Percentiles rank a stretch among this genome's conserved stretches.
These are phyloP conservation scores for Laticauda colubrina DNA, from an alignment of 2,113 vertebrate species.

Conservation along the genomic window DNA sequence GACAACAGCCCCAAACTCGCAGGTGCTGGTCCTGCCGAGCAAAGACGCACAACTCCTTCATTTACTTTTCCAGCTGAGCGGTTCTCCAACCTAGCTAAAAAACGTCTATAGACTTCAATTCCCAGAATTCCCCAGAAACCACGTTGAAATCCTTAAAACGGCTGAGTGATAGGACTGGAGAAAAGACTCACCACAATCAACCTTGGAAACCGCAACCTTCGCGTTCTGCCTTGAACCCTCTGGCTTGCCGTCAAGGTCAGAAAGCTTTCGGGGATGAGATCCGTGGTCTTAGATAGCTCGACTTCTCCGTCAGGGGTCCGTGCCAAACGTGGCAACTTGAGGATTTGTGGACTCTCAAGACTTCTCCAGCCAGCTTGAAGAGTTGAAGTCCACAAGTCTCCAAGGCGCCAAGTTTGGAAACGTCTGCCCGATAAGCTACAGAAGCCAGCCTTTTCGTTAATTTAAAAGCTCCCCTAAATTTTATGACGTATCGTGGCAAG, in stretches of 20 bases:
- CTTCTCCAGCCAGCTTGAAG: too few relatives aligned
- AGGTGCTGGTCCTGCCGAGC: not conserved
- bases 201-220: not conserved
- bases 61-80: not conserved
- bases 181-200: not conserved
- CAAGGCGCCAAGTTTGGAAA: too few relatives aligned
- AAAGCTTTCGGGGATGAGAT: not conserved
- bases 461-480: too few relatives aligned
- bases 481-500: too few relatives aligned
- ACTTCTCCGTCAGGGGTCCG: not conserved
- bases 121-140: not conserved
- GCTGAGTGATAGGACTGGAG: not conserved
- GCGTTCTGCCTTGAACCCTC: not conserved
- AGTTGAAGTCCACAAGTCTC: too few relatives aligned
- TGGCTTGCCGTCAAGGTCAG: not conserved
- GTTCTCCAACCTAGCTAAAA: not conserved
- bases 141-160: not conserved
- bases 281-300: not conserved
- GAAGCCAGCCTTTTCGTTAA: too few relatives aligned
- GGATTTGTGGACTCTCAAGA: too few relatives aligned
- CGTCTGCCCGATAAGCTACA: too few relatives aligned
- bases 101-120: not conserved
- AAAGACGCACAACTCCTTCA: not conserved
- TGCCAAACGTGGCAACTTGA: too few relatives aligned
- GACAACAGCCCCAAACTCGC: not conserved